phyloP scores from a whole-genome alignment of 2,888 invertebrate genomes.

The Helleia helle region DNA sequence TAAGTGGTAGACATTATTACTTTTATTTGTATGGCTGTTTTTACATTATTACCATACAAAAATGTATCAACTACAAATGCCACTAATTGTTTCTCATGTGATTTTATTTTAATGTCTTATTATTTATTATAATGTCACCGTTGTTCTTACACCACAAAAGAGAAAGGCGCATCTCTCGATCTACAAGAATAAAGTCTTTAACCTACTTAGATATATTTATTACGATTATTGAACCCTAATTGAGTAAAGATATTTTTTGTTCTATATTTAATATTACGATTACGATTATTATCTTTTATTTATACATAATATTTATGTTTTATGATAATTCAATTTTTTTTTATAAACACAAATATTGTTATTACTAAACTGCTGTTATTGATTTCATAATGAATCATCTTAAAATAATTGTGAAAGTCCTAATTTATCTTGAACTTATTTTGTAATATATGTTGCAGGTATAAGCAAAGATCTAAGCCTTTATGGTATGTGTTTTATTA shows the following conservation, averaged over 20 bases:
- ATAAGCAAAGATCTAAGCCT: background rate
- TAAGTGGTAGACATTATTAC: conserved; percentile 27
- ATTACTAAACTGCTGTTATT: too few relatives aligned
- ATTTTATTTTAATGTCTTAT: background rate
- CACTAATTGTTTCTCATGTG: background rate
- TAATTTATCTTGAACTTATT: too few relatives aligned
- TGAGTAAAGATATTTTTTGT: too few relatives aligned
- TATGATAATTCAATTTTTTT: background rate
- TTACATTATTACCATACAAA: background rate
- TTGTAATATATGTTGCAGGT: background rate
- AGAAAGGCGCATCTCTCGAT: conserved; percentile 23
- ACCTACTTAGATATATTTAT: conserved; percentile 23
- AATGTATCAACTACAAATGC: background rate
- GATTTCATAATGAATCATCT: too few relatives aligned
- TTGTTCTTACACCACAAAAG: conserved; percentile 17
- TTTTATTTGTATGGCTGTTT: conserved; percentile 10
- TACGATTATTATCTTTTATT: too few relatives aligned
- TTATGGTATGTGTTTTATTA: background rate
- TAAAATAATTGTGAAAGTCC: too few relatives aligned
- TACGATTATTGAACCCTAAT: conserved; percentile 7
- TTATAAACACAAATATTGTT: background rate
- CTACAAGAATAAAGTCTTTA: conserved; percentile 19
- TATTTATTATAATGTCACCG: conserved; percentile 8
- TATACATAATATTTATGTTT: background rate
- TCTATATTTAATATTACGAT: too few relatives aligned